Base-by-base conservation (phyloP, 2,888 invertebrate genomes). In the Acanthosepion esculentum region DNA sequence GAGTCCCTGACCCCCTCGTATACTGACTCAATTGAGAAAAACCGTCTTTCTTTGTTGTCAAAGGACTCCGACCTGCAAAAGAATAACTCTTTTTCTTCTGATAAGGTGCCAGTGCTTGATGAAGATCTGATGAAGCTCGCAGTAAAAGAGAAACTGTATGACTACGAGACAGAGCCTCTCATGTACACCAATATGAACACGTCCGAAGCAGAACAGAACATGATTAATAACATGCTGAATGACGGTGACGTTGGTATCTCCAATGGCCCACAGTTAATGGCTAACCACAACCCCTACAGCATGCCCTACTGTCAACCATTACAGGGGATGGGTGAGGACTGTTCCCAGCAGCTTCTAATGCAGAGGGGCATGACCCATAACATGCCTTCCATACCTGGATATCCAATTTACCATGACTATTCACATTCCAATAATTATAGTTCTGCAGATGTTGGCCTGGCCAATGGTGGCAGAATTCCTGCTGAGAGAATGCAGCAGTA, bases 1-100 rank as follows among this genome's bases (percentile, higher is more conserved):
- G 96, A 96, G 55, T 95, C 94, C 12, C 94, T 95, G 15, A 95
- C 95, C 48, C 92, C 95, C 91, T 92, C 95, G 23, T 95, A 94
- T 12, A 95, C 95, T 91, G 95, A 95, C 48, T 95, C 95, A 33
- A 95, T 95, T 20, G 94, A 96, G 48, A 95, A 95, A 94, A 95
- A 96, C 94, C 95, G 96, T 26, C 95, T 96, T 26, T 96, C 96
- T 4, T 95, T 95, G 29, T 94, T 97, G 95, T 96, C 97, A 0
- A 95, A 95, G 55, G 96, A 96, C 93, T 96, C 96, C 2, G 95
- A 96, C 59, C 94, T 95, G 64, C 96, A 96, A 94, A 95, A 95
- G 20, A 94, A 95, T 7, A 95, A 96, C 4, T 96, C 96, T 29
- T 96, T 96, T 50, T 95, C 95, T 18, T 96, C 96, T 91, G 95